Base-by-base conservation (phyloP, 2,113 vertebrate species). In the Clarias macrocephalus region DNA sequence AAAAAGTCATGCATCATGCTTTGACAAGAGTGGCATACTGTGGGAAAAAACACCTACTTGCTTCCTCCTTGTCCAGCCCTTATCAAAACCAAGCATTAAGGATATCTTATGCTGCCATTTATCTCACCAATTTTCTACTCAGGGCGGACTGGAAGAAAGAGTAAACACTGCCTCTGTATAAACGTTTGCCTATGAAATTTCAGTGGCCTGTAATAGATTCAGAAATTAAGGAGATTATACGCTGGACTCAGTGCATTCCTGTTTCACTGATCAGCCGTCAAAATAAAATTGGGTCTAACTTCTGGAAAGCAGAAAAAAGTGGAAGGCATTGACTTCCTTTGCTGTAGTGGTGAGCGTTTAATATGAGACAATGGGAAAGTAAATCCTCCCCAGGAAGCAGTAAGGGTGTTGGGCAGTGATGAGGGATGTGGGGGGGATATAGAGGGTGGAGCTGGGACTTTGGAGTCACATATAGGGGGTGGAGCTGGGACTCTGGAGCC, bases 121-220 rank as follows among this genome's bases (percentile, higher is more conserved):
- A 63, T 65, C 72, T 62, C 18, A 25, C 8, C 33, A 60, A 73
- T 86, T 57, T 81, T 48, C 75, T 60, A 70, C 70, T 86, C 54
- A 42, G 13, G 13, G 33, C 25, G 28, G 56, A 30, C 48, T 70
- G 12, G 18, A 28, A 21, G 1, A 76, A 52, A 73, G 42, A 18
- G 7, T 56, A 85, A 66, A 68, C 37, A 54, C 60, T 63, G 59
- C 12, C 19, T 19, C 12, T 33, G 18, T 18, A 66, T 80, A 77
- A 79, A 65, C 21, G 11, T 85, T 42, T 30, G 16, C 19, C 81
- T 48, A 65, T 80, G 79, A 70, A 37, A 59, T 70, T 84, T 37
- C 72, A 37, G 66, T 81, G 76, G 42, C 57, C 42, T 63, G 19
- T 63, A 63, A 63, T 63, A 23, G 25, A 63, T 63, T 25, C 62